Percentiles rank a stretch among this genome's conserved stretches.
phyloP scores from a whole-genome alignment of 2,888 invertebrate species.

The Pyrgus malvae region DNA sequence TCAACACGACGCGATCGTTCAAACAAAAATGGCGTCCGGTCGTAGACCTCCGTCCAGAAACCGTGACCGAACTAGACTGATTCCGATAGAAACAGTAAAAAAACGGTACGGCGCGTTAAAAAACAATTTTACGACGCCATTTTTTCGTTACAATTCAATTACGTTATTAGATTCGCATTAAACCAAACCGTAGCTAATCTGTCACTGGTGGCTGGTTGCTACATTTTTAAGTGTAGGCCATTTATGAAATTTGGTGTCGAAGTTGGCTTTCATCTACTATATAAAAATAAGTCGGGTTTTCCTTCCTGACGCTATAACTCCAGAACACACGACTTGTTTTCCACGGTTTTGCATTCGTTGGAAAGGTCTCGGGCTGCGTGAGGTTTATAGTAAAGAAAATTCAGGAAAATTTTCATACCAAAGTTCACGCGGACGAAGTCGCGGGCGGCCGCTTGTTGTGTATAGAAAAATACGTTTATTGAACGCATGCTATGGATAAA shows the following conservation, averaged over 20 bases:
- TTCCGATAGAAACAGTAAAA: constrained; percentile 29
- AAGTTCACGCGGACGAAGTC: no score
- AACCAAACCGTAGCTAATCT: constrained; percentile 23
- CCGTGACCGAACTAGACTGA: constrained; percentile 37
- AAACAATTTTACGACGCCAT: constrained; percentile 28
- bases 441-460: no score
- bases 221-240: constrained; percentile 14
- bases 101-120: constrained; percentile 29
- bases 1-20: not conserved
- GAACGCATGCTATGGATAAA: no score
- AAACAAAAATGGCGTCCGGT: constrained; percentile 30
- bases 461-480: no score
- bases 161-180: constrained; percentile 34
- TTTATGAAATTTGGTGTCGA: not conserved
- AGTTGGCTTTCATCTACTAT: no score
- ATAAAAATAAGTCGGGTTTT: no score
- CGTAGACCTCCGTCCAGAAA: constrained; percentile 39
- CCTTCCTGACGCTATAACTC: no score
- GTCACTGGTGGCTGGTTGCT: constrained; percentile 4
- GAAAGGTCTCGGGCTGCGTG: no score
- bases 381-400: no score
- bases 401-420: no score
- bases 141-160: constrained; percentile 35
- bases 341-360: no score
- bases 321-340: no score